Base-by-base conservation (phyloP, 2,888 invertebrate species). In the Matsumyia berberina region DNA sequence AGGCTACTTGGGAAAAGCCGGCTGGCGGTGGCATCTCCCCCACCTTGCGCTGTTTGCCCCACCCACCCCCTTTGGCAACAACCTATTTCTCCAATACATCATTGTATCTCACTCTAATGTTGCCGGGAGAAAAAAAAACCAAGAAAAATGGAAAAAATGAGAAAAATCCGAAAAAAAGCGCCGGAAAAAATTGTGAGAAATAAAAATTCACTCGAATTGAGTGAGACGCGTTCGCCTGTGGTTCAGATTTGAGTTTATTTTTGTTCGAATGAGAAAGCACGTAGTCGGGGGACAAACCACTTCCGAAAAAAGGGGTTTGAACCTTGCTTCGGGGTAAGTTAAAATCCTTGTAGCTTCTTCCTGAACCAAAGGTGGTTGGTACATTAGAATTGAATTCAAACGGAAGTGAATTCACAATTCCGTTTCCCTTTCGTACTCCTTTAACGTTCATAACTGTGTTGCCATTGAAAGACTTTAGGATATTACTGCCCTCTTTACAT, bases 1-100 rank as follows among this genome's bases (percentile, higher is more conserved):
- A 86, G 86, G 86, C 86, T 86, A 86, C 86, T 86, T 86, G 80
- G 73, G 58, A 85, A 83, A 85, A 70, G 85, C 85, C 85, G 85
- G 80, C 85, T 85, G 69, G 57, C 64, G 39, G 46, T 51, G 46
- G 39, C 53, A 39, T 70, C 42, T 66, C 74, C 46, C 46, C 78
- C 42, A 55, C 64, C 39, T 49, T 19, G 60, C 60, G 55, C 29
- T 24, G n/a, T 15, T 29, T 24, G 6, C 12, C 42, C 62, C 57
- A 46, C 39, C 57, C 46, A 39, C 15, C 15, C 64, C 1, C 33
- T 9, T 7, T 19, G 12, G 2, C 49, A 24, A 33, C 53, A 51
- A n/a, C 49, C 51, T 39, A 62, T 49, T 80, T 80, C 79, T 44
- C 73, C 83, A 79, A 70, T 55, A 60, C 55, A 79, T 79, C 79